Evolutionary conservation across 2,797 vertebrate species (phyloP).

Genomic region (Melanotaenia boesemani): DNA sequence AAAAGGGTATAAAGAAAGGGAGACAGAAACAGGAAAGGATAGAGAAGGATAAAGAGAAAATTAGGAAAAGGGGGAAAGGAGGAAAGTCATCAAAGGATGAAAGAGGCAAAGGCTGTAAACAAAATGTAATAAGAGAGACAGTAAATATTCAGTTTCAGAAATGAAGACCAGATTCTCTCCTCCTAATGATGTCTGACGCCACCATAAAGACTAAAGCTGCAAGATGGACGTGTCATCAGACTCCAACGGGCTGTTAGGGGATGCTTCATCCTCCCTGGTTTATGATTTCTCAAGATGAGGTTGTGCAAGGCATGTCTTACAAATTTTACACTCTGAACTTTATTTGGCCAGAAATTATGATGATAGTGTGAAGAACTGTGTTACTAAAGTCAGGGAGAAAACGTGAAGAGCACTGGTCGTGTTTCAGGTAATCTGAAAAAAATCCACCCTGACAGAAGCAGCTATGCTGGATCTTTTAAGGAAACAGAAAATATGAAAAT

Average conservation of each 20-base stretch:
- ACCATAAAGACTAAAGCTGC: background rate
- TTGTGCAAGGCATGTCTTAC: conserved; percentile 1
- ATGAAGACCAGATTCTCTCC: conserved; percentile 52
- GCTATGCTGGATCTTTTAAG: background rate
- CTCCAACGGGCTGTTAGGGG: conserved; percentile 24
- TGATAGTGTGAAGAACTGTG: background rate
- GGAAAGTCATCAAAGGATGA: background rate
- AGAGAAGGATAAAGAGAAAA: background rate
- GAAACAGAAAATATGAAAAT: background rate
- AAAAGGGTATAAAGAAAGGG: background rate
- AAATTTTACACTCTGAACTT: conserved; percentile 18
- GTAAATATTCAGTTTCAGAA: conserved; percentile 47
- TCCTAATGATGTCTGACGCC: background rate
- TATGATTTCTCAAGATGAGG: conserved; percentile 11
- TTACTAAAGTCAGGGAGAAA: background rate
- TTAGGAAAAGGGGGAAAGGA: background rate
- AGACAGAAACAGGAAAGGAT: background rate
- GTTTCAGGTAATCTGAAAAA: background rate
- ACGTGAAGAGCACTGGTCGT: background rate
- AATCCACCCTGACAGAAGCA: background rate
- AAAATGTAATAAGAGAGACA: background rate
- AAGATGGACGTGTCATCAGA: conserved; percentile 17
- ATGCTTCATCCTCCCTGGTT: conserved; percentile 12
- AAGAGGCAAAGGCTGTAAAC: background rate
- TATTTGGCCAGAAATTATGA: background rate